Conservation (phyloP, 2,113 vertebrate species). For the Tragulus kanchil region DNA sequence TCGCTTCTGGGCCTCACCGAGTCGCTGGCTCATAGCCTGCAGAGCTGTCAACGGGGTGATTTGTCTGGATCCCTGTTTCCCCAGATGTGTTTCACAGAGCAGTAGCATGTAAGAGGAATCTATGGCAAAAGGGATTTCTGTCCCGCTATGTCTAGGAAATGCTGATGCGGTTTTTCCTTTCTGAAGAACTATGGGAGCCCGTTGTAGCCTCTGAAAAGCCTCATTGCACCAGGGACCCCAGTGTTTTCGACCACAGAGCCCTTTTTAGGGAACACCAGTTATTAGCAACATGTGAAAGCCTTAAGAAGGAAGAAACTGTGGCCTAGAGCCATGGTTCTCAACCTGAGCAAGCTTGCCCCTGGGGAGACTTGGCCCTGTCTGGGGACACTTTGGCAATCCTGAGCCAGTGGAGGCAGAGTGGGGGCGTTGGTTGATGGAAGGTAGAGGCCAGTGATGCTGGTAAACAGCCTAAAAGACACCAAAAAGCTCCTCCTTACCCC, state of each 20-base stretch:
- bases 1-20: not conserved
- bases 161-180: not conserved
- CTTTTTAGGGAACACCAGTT: not conserved
- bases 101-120: not conserved
- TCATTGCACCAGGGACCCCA: not conserved
- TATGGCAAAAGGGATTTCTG: not conserved
- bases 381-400: not conserved
- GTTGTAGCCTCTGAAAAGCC: not conserved
- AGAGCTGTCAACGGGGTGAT: not conserved
- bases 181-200: not conserved
- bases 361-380: not conserved
- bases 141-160: not conserved
- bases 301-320: not conserved
- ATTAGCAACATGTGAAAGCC: not conserved
- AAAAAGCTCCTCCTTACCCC: not conserved
- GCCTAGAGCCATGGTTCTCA: not conserved
- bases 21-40: not conserved
- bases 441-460: not conserved
- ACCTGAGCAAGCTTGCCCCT: not conserved
- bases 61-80: not conserved
- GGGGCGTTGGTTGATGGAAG: not conserved
- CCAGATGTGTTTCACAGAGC: not conserved
- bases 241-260: not conserved
- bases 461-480: not conserved
- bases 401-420: not conserved